These are phyloP conservation scores for Gastrophryne carolinensis DNA, from an alignment of 2,797 vertebrate genomes.

Conservation along the genomic window DNA sequence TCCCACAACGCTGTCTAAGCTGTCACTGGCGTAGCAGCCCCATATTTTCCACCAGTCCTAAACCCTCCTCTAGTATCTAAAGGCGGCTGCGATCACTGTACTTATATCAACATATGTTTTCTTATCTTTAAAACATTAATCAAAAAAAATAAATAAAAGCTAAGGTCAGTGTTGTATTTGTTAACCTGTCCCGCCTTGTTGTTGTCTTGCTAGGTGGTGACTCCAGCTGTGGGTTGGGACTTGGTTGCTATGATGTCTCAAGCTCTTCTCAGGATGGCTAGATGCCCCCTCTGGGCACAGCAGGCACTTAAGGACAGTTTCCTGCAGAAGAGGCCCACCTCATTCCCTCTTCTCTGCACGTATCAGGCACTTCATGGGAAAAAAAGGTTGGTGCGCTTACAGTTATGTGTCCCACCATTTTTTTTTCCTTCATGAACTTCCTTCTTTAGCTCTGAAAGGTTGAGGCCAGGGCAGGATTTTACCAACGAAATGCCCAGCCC, in stretches of 20 bases:
- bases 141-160: too few species aligned
- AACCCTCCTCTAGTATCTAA: too few species aligned
- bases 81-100: too few species aligned
- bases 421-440: conserved; percentile 37
- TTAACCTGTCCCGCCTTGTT: conserved; percentile 53
- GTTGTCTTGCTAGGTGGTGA: conserved; percentile 74
- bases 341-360: conserved; percentile 69
- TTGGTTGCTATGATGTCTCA: conserved; percentile 73
- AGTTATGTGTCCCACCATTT: conserved; percentile 46
- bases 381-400: conserved; percentile 91
- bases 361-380: conserved; percentile 80
- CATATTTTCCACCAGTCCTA: too few species aligned
- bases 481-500: too few species aligned
- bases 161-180: background rate
- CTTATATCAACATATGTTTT: too few species aligned
- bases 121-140: too few species aligned
- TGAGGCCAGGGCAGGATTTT: too few species aligned
- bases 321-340: conserved; percentile 65
- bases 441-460: background rate
- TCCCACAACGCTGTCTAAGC: too few species aligned
- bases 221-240: conserved; percentile 51
- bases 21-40: too few species aligned
- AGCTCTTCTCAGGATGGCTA: conserved; percentile 74
- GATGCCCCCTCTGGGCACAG: conserved; percentile 73
- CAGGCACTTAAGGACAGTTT: conserved; percentile 76